Evolutionary conservation across 2,888 invertebrate genomes (phyloP).

Genomic region (Sepioteuthis lessoniana): DNA sequence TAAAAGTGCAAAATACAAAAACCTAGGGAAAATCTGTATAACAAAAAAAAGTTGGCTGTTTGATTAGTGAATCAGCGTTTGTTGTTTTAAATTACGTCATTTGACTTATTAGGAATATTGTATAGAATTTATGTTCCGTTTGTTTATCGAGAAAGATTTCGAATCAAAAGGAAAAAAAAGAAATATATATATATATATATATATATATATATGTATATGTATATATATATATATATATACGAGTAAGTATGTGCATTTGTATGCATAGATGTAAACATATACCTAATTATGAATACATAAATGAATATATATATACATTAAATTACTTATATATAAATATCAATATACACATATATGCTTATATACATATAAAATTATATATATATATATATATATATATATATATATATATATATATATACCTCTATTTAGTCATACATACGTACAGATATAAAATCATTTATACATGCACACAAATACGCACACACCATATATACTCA

Average conservation of each 20-base stretch:
- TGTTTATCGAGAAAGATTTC: too few species aligned
- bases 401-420: not conserved
- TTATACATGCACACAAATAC: not conserved
- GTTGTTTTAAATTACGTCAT: too few species aligned
- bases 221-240: not conserved
- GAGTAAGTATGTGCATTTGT: not conserved
- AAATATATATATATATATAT: not conserved
- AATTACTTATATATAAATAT: too few species aligned
- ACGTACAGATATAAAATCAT: not conserved
- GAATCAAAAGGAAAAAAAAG: too few species aligned
- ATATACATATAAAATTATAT: not conserved
- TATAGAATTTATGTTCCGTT: too few species aligned
- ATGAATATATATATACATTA: too few species aligned
- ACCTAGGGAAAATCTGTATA: too few species aligned
- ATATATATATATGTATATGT: not conserved
- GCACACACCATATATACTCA: not conserved
- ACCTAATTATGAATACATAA: too few species aligned
- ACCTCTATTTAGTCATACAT: not conserved
- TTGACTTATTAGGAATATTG: too few species aligned
- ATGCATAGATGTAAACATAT: not conserved
- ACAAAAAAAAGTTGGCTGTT: too few species aligned
- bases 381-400: not conserved
- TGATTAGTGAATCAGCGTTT: too few species aligned
- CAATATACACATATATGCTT: not conserved
- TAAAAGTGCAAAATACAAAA: too few species aligned